Evolutionary conservation across 2,888 invertebrate genomes (phyloP).

Genomic region (Chesias legatella): DNA sequence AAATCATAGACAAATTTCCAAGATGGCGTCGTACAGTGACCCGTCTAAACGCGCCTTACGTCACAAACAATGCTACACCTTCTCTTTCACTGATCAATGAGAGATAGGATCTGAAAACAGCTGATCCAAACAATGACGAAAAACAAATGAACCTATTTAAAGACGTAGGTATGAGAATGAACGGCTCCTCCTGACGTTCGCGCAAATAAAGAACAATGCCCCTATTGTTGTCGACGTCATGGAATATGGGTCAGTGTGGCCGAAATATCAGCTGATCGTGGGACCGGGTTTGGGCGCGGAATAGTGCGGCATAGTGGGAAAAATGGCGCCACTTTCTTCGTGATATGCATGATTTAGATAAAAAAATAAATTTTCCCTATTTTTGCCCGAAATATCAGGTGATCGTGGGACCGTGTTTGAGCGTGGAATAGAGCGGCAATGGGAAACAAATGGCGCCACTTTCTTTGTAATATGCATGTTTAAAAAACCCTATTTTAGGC

Average conservation of each 20-base stretch:
- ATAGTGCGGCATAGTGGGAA: too few relatives aligned
- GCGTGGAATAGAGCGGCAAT: not conserved
- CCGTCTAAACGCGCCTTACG: slow-evolving; percentile 20
- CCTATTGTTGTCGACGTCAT: slow-evolving; percentile 78
- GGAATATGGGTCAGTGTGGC: slow-evolving; percentile 75
- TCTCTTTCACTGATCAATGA: slow-evolving; percentile 65
- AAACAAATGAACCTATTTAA: slow-evolving; percentile 73
- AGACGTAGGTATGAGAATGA: slow-evolving; percentile 65
- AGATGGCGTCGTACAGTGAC: too few relatives aligned
- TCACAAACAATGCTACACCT: slow-evolving; percentile 51
- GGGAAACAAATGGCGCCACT: too few relatives aligned
- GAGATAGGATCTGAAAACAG: slow-evolving; percentile 69
- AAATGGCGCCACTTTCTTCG: not conserved
- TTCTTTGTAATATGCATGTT: too few relatives aligned
- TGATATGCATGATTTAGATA: too few relatives aligned
- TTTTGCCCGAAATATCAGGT: slow-evolving; percentile 76
- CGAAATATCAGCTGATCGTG: slow-evolving; percentile 77
- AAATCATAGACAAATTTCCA: too few relatives aligned
- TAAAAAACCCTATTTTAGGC: too few relatives aligned
- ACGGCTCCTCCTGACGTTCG: slow-evolving; percentile 69
- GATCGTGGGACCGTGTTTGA: slow-evolving; percentile 57
- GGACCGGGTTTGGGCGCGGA: slow-evolving; percentile 39
- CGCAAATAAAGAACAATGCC: slow-evolving; percentile 78
- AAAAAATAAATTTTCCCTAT: too few relatives aligned
- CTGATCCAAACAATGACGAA: slow-evolving; percentile 74